Base-by-base conservation (phyloP, 2,113 vertebrate species). In the Cochlearius cochlearius region DNA sequence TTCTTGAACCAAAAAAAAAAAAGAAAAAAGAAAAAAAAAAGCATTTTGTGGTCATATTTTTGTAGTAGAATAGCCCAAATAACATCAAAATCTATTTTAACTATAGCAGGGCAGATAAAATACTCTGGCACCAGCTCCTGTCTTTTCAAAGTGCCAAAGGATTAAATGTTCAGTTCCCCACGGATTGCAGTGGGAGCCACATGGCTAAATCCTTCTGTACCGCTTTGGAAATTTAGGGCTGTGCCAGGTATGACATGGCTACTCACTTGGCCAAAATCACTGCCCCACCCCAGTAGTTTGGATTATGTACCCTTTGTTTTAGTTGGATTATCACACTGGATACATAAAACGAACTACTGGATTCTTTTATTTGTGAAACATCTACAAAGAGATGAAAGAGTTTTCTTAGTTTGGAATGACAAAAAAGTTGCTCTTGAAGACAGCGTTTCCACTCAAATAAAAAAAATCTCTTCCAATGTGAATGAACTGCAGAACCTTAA, bases 1-100 rank as follows among this genome's bases (percentile, higher is more conserved):
- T 98, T 97, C 96, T 98, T 98, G 96, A 98, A 98, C 96, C 96
- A 96, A 97, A 98, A 97, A 91, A 97, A 91, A 45, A 76, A 47
- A 41, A 69, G 19, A 78, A 36, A 20, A 30, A 17, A 60, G 14
- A 10, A 34, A 19, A 74, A 81, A 90, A 93, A 89, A 94, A 63
- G 58, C 89, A 86, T 97, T 96, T 95, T 93, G 92, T 97, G 96
- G 97, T 96, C 93, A 94, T 96, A 79, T 98, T 97, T 98, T 98
- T 97, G 94, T 97, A 97, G 92, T 91, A 92, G 95, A 78, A 92
- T 94, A 88, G 87, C 88, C 80, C 93, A 97, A 94, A 94, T 92
- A 94, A 91, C 95, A 96, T 96, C 93, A 81, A 96, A 96, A 96
- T 97, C 96, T 94, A 96, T 97, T 97, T 97, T 97, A 96, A 93